These are phyloP conservation scores for Seladonia tumulorum DNA, from an alignment of 2,888 invertebrate species.

Conservation along the genomic window DNA sequence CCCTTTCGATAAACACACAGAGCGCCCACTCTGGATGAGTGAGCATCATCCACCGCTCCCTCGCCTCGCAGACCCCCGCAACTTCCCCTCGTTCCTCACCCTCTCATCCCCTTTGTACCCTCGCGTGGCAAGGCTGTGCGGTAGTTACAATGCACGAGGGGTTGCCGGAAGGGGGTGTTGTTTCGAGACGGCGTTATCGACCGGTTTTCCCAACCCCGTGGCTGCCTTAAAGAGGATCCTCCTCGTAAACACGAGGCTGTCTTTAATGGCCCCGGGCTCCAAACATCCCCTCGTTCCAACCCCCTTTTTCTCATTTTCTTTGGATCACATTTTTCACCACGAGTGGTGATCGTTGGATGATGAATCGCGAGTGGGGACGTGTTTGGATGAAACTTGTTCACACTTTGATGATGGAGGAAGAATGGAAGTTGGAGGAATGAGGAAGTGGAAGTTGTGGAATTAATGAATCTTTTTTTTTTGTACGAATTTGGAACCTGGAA, in stretches of 20 bases:
- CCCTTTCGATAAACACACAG: slow-evolving; percentile 73
- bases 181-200: slow-evolving; percentile 78
- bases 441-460: background rate
- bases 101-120: slow-evolving; percentile 37
- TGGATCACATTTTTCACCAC: background rate
- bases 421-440: no score
- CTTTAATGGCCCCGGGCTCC: slow-evolving; percentile 60
- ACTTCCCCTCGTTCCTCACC: slow-evolving; percentile 5
- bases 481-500: background rate
- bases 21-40: slow-evolving; percentile 67
- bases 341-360: background rate
- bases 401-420: background rate
- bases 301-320: background rate
- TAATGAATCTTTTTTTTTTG: background rate
- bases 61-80: background rate
- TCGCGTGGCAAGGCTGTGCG: slow-evolving; percentile 62
- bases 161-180: slow-evolving; percentile 63
- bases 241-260: slow-evolving; percentile 54
- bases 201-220: slow-evolving; percentile 65
- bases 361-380: background rate
- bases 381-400: background rate
- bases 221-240: slow-evolving; percentile 72
- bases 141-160: slow-evolving; percentile 69
- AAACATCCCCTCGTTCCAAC: background rate
- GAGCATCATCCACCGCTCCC: slow-evolving; percentile 56